A percentile compares a stretch with the other conserved stretches of the same genome.
Conservation (phyloP, 2,113 vertebrate genomes). For the Puntigrus tetrazona region DNA sequence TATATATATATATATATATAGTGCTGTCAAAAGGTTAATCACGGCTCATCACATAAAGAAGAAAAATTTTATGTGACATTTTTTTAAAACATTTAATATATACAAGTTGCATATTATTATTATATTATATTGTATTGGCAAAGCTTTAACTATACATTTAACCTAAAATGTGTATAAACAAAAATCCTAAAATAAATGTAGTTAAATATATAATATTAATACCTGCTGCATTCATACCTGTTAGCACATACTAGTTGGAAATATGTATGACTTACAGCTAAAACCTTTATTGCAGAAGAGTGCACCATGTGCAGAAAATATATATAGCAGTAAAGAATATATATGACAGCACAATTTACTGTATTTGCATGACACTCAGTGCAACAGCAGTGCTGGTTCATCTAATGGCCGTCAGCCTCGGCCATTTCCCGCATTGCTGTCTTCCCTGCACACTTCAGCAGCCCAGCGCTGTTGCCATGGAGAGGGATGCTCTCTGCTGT, state of each 20-base stretch:
- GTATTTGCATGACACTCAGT: neutral
- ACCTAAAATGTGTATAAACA: too few relatives aligned
- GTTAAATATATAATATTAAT: too few relatives aligned
- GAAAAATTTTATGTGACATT: too few relatives aligned
- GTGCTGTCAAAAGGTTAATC: too few relatives aligned
- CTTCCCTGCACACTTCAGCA: constrained; percentile 38
- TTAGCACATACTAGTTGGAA: neutral
- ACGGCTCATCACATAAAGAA: too few relatives aligned
- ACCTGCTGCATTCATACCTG: neutral
- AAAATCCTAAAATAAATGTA: too few relatives aligned
- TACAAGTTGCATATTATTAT: too few relatives aligned
- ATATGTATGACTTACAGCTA: neutral
- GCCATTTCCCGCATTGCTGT: constrained; percentile 48
- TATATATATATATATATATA: too few relatives aligned
- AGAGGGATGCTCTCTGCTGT: constrained; percentile 67
- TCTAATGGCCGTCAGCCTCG: constrained; percentile 42
- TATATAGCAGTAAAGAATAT: neutral
- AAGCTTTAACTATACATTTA: too few relatives aligned
- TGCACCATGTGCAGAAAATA: neutral
- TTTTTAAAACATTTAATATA: too few relatives aligned
- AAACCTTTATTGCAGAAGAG: neutral
- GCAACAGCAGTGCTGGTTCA: neutral
- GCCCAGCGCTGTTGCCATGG: constrained; percentile 75
- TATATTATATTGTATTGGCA: too few relatives aligned
- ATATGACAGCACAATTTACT: neutral